phyloP scores from a whole-genome alignment of 1,140 invertebrate genomes.

The Drosophila arizonae region DNA sequence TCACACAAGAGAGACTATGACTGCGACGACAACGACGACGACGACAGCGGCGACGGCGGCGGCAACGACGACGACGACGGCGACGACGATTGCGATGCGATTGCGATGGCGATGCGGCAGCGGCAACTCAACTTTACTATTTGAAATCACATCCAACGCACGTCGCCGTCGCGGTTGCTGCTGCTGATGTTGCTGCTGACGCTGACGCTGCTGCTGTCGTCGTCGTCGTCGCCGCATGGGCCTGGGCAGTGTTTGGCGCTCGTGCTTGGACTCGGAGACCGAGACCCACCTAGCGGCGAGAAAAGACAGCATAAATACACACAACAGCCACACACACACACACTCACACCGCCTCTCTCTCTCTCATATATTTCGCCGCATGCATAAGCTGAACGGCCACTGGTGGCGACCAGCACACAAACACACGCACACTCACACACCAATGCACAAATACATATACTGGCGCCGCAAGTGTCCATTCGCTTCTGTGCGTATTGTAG shows the following conservation, averaged over 20 bases:
- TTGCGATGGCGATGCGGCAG: slow-evolving; percentile 69
- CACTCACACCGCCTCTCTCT: slow-evolving; percentile 1
- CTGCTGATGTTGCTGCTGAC: slow-evolving; percentile 18
- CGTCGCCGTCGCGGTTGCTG: slow-evolving; percentile 48
- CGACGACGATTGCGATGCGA: slow-evolving; percentile 52
- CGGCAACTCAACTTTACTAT: slow-evolving; percentile 70
- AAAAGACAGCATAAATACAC: slow-evolving; percentile 45
- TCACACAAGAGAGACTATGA: slow-evolving; percentile 5
- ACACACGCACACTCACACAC: slow-evolving; percentile 29
- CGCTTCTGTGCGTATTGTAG: slow-evolving; percentile 59
- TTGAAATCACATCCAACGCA: slow-evolving; percentile 65
- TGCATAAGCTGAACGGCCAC: slow-evolving; percentile 51
- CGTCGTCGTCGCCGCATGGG: slow-evolving; percentile 4
- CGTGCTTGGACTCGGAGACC: slow-evolving; percentile 34
- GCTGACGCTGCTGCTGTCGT: slow-evolving; percentile 8
- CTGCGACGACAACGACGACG: neutral
- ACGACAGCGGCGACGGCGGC: slow-evolving; percentile 11
- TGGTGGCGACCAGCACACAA: slow-evolving; percentile 43
- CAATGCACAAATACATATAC: slow-evolving; percentile 13
- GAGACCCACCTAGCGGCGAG: slow-evolving; percentile 30
- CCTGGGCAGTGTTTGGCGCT: slow-evolving; percentile 47
- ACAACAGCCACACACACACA: slow-evolving; percentile 34
- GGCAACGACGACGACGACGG: slow-evolving; percentile 9
- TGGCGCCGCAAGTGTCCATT: slow-evolving; percentile 64
- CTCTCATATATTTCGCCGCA: slow-evolving; percentile 21